Evolutionary conservation across 2,888 invertebrate genomes (phyloP).

Genomic region (Meiosimyza decipiens): DNA sequence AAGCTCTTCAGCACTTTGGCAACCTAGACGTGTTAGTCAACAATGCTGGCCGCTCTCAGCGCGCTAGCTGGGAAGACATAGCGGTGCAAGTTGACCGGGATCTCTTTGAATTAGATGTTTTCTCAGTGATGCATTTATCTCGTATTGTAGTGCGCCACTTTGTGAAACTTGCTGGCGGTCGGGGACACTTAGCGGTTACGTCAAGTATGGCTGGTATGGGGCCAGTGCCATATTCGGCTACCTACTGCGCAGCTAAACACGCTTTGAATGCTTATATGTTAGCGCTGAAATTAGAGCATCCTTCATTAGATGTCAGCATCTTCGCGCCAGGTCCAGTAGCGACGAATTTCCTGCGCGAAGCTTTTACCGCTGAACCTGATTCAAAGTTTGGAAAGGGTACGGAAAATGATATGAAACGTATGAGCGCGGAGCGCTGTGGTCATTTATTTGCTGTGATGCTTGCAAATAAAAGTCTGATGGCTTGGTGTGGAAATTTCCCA

Average conservation of each 20-base stretch:
- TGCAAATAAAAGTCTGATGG: slow-evolving; percentile 72
- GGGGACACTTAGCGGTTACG: slow-evolving; percentile 79
- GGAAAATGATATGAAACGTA: slow-evolving; percentile 66
- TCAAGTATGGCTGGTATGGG: slow-evolving; percentile 80
- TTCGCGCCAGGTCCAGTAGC: slow-evolving; percentile 83
- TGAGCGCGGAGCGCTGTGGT: slow-evolving; percentile 72
- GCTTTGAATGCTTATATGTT: slow-evolving; percentile 83
- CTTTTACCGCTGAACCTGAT: slow-evolving; percentile 75
- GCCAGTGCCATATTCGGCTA: slow-evolving; percentile 74
- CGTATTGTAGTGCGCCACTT: slow-evolving; percentile 78
- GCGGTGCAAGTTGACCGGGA: slow-evolving; percentile 77
- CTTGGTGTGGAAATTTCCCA: slow-evolving; percentile 79
- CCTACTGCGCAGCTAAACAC: slow-evolving; percentile 81
- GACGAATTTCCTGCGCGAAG: slow-evolving; percentile 75
- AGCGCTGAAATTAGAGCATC: slow-evolving; percentile 70
- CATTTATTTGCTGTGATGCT: slow-evolving; percentile 71
- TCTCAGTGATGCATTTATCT: slow-evolving; percentile 77
- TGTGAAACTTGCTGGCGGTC: slow-evolving; percentile 52
- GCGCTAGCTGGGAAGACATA: slow-evolving; percentile 78
- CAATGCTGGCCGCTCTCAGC: slow-evolving; percentile 84
- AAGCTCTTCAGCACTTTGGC: slow-evolving; percentile 76
- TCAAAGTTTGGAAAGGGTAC: slow-evolving; percentile 67
- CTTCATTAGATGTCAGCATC: slow-evolving; percentile 73
- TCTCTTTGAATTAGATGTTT: slow-evolving; percentile 82
- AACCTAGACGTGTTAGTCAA: slow-evolving; percentile 81